Evolutionary conservation across 2,797 vertebrate genomes (phyloP).

Genomic region (Chaunax sp.): DNA sequence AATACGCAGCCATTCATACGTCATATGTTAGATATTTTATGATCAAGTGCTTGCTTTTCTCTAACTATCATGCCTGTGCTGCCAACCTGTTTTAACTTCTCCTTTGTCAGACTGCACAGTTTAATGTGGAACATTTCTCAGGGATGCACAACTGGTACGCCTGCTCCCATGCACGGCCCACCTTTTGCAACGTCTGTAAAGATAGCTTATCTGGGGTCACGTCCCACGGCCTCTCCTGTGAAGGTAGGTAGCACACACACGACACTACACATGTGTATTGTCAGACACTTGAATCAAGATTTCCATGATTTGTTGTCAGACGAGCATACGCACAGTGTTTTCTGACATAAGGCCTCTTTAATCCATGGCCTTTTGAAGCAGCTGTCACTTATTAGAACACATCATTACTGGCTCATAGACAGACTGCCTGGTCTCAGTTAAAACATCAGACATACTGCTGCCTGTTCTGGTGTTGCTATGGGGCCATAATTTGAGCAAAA

Average conservation of each 20-base stretch:
- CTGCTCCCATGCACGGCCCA: conserved; percentile 98
- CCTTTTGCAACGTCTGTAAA: conserved; percentile 98
- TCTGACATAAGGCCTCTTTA: conserved; percentile 7
- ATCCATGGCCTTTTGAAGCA: conserved; percentile 1
- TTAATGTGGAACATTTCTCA: conserved; percentile 99
- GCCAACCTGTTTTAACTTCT: conserved; percentile 88
- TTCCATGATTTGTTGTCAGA: not conserved
- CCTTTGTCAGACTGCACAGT: conserved; percentile 96
- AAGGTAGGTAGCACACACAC: conserved; percentile 85
- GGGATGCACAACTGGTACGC: conserved; percentile 99
- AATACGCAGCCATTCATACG: too few relatives aligned
- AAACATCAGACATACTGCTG: not conserved
- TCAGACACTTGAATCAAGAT: not conserved
- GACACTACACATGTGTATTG: not conserved
- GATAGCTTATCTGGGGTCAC: conserved; percentile 98
- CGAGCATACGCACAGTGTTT: not conserved
- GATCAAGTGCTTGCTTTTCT: conserved; percentile 33
- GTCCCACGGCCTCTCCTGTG: conserved; percentile 97
- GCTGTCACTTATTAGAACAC: not conserved
- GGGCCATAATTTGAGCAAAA: too few relatives aligned
- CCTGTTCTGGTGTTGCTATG: too few relatives aligned
- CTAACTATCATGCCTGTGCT: conserved; percentile 76
- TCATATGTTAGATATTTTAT: not conserved
- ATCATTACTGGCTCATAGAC: conserved; percentile 1
- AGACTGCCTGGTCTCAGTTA: not conserved